Conservation (phyloP, 2,113 vertebrate species). For the Butorides virescens region DNA sequence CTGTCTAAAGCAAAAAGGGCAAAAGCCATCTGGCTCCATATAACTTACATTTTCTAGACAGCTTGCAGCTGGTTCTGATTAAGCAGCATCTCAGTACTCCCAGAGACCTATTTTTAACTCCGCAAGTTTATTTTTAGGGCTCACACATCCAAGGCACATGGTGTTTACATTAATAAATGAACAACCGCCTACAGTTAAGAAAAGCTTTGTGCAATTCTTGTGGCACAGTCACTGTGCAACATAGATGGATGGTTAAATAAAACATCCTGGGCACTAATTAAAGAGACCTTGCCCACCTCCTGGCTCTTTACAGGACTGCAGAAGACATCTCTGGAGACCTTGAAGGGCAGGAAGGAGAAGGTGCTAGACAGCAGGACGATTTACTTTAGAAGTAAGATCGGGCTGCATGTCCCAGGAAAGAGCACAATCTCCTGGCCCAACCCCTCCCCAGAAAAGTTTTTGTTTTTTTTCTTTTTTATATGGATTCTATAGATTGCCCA, state of each 20-base stretch:
- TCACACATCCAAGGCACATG: constrained; percentile 75
- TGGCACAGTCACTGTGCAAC: background rate
- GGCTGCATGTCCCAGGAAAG: background rate
- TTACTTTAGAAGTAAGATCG: background rate
- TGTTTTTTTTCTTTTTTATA: background rate
- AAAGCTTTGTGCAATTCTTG: constrained; percentile 64
- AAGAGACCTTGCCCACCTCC: background rate
- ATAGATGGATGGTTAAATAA: constrained; percentile 10
- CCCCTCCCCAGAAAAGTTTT: background rate
- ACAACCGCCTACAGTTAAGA: constrained; percentile 69
- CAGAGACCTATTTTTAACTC: constrained; percentile 79
- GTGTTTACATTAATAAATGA: constrained; percentile 80
- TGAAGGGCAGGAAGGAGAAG: background rate
- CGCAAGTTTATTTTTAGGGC: constrained; percentile 77
- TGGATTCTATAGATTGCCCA: background rate
- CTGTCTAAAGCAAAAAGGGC: constrained; percentile 82
- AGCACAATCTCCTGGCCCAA: background rate
- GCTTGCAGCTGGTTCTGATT: constrained; percentile 86
- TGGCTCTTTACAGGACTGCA: background rate
- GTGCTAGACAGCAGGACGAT: background rate
- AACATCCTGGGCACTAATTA: background rate
- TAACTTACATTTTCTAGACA: constrained; percentile 82
- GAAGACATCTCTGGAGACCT: background rate
- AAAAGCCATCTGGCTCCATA: constrained; percentile 83
- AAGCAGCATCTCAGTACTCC: constrained; percentile 78